Conservation (phyloP, 2,113 vertebrate species). For the Regulus satrapa region DNA sequence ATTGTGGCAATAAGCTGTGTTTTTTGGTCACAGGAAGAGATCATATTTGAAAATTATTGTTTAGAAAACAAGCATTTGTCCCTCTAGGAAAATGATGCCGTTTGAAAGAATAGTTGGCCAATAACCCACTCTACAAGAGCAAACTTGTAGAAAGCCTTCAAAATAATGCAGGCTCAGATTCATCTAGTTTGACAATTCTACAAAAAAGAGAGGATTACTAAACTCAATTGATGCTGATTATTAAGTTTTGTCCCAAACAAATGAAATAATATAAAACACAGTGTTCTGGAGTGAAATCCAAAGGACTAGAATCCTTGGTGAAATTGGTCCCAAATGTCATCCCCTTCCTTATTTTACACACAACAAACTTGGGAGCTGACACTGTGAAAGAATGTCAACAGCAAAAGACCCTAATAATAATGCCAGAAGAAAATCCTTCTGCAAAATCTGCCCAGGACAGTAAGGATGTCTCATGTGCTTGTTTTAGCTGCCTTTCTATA, state of each 20-base stretch:
- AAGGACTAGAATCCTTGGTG: background rate
- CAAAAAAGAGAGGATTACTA: background rate
- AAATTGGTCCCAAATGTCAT: background rate
- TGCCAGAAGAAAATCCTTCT: background rate
- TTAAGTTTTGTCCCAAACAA: background rate
- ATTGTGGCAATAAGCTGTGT: background rate
- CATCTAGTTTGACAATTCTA: background rate
- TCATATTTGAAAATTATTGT: background rate
- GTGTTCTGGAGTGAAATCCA: background rate
- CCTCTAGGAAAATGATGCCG: background rate
- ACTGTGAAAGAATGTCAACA: background rate
- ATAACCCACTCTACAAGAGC: background rate
- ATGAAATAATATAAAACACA: background rate
- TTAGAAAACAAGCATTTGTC: background rate
- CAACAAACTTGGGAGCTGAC: background rate
- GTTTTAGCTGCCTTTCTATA: background rate
- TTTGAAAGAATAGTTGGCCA: background rate
- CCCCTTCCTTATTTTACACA: background rate
- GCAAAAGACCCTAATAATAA: background rate
- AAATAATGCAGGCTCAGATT: background rate
- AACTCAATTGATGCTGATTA: background rate
- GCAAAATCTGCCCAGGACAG: background rate
- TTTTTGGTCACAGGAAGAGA: background rate
- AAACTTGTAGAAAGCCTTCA: background rate
- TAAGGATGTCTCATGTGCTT: background rate